Percentiles rank a stretch among this genome's conserved stretches.
These are phyloP conservation scores for Rhopalosiphum nymphaeae DNA, from an alignment of 2,888 invertebrate genomes.

Conservation along the genomic window DNA sequence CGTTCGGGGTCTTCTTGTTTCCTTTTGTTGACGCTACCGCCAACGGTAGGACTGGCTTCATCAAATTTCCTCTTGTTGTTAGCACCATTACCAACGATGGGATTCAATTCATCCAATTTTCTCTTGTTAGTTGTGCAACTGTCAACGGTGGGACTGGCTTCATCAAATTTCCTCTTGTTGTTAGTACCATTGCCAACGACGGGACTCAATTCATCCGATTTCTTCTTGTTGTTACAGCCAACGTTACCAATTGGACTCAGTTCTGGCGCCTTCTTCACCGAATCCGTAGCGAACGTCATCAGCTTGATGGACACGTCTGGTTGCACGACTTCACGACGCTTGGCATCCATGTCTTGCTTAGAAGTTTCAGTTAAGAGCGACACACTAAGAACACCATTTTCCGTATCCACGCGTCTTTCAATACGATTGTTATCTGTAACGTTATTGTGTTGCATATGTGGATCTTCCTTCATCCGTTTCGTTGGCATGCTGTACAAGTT, in stretches of 20 bases:
- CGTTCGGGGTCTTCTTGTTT: constrained; percentile 44
- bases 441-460: neutral
- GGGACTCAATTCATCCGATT: neutral
- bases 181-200: neutral
- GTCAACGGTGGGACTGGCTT: neutral
- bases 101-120: neutral
- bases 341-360: constrained; percentile 66
- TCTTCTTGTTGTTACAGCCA: neutral
- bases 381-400: constrained; percentile 64
- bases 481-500: constrained; percentile 59
- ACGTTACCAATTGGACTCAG: neutral
- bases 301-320: constrained; percentile 68
- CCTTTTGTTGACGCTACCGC: constrained; percentile 5
- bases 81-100: neutral
- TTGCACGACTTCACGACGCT: constrained; percentile 67
- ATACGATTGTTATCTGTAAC: constrained; percentile 22
- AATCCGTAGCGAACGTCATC: constrained; percentile 64
- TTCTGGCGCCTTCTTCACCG: constrained; percentile 25
- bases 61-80: constrained; percentile 22
- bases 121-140: neutral
- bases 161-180: constrained; percentile 7
- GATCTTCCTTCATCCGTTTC: constrained; percentile 36
- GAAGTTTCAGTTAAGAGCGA: constrained; percentile 65
- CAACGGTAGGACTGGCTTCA: neutral
- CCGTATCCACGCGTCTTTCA: constrained; percentile 63